Percentiles rank a stretch among this genome's conserved stretches.
Conservation (phyloP, 2,888 invertebrate genomes). For the Stictocephala bisonia region DNA sequence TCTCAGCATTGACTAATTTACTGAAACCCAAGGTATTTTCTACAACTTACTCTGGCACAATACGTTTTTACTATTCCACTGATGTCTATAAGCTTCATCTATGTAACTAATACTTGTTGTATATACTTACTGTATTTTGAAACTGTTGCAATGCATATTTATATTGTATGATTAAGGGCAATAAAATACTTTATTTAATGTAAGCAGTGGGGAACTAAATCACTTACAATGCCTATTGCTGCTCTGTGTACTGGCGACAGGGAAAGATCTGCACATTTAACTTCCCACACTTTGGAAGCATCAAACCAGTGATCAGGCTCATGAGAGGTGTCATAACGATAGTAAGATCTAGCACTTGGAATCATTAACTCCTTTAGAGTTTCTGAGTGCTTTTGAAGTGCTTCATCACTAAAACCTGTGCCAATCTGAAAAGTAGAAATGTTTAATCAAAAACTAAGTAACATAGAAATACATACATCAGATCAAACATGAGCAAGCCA, state of each 20-base stretch:
- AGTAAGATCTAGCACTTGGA: conserved; percentile 80
- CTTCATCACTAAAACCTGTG: conserved; percentile 95
- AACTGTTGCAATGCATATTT: too few species aligned
- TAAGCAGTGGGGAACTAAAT: conserved; percentile 29
- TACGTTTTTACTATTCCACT: too few species aligned
- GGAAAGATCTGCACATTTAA: conserved; percentile 97
- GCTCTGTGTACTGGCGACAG: conserved; percentile 95
- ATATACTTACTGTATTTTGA: too few species aligned
- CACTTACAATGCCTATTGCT: conserved; percentile 81
- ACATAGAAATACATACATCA: background rate
- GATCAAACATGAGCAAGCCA: too few species aligned
- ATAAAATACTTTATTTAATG: too few species aligned
- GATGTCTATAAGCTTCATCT: background rate
- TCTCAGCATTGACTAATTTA: too few species aligned
- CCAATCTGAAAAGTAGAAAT: conserved; percentile 72
- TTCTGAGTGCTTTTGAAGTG: conserved; percentile 80
- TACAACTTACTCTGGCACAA: too few species aligned
- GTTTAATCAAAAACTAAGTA: background rate
- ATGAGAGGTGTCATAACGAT: conserved; percentile 78
- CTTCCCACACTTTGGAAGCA: conserved; percentile 92
- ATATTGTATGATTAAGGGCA: too few species aligned
- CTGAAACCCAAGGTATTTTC: too few species aligned
- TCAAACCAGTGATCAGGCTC: conserved; percentile 92
- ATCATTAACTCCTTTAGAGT: conserved; percentile 82
- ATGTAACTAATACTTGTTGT: background rate